Percentiles rank a stretch among this genome's conserved stretches.
phyloP scores from a whole-genome alignment of 2,888 invertebrate species.

The Catocala sponsa region DNA sequence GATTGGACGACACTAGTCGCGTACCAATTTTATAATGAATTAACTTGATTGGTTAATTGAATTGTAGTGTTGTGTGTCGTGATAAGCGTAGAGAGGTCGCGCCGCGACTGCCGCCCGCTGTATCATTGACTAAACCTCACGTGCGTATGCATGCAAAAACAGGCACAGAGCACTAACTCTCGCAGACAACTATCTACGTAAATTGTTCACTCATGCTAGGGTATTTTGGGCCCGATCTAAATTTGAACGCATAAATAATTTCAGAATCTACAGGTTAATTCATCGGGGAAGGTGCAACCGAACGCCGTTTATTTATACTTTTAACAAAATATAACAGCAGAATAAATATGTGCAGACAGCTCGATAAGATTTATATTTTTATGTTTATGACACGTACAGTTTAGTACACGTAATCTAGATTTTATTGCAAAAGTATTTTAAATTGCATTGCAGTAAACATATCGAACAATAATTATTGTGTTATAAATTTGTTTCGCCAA shows the following conservation, averaged over 20 bases:
- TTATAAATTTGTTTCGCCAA: slow-evolving; percentile 25
- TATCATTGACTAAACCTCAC: slow-evolving; percentile 80
- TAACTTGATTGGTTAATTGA: slow-evolving; percentile 73
- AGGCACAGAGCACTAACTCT: slow-evolving; percentile 73
- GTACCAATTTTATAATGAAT: slow-evolving; percentile 63
- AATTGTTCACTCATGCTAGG: slow-evolving; percentile 41
- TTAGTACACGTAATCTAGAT: slow-evolving; percentile 9
- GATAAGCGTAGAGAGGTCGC: slow-evolving; percentile 82
- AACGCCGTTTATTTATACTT: not conserved
- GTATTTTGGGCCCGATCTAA: slow-evolving; percentile 45
- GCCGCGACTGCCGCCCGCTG: slow-evolving; percentile 76
- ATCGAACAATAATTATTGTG: slow-evolving; percentile 16
- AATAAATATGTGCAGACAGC: too few relatives aligned
- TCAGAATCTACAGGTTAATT: slow-evolving; percentile 31
- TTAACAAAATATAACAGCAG: too few relatives aligned
- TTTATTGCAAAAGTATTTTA: slow-evolving; percentile 17
- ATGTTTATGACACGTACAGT: too few relatives aligned
- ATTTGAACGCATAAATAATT: slow-evolving; percentile 48
- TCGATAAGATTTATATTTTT: too few relatives aligned
- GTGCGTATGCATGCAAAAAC: slow-evolving; percentile 83
- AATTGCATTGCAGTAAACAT: slow-evolving; percentile 21
- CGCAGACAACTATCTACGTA: slow-evolving; percentile 61
- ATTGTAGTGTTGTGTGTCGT: slow-evolving; percentile 71
- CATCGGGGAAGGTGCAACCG: slow-evolving; percentile 5
- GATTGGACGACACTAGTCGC: slow-evolving; percentile 23